A percentile compares a stretch with the other conserved stretches of the same genome.
Conservation (phyloP, 2,113 vertebrate species). For the Danionella cerebrum region DNA sequence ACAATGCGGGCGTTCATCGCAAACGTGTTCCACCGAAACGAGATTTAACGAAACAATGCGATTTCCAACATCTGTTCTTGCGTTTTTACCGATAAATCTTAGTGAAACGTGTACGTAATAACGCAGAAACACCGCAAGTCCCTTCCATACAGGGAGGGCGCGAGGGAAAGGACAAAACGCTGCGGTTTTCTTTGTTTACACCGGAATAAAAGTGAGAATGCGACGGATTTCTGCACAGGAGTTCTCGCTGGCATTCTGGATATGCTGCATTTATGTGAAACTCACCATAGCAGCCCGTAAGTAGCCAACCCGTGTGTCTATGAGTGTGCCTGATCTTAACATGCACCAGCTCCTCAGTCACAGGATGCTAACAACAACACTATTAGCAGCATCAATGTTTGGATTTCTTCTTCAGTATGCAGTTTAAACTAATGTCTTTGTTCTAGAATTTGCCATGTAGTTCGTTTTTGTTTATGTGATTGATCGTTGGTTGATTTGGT, state of each 20-base stretch:
- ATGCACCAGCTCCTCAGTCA: slow-evolving; percentile 5
- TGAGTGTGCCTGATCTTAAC: background rate
- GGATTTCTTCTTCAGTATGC: too few species aligned
- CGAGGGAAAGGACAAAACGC: background rate
- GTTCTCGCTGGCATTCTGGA: slow-evolving; percentile 35
- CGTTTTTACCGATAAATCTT: slow-evolving; percentile 16
- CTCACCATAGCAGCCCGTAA: slow-evolving; percentile 33
- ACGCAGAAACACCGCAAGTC: slow-evolving; percentile 13
- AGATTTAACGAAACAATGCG: slow-evolving; percentile 19
- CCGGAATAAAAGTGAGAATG: slow-evolving; percentile 41
- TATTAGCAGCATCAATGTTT: too few species aligned
- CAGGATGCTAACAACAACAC: too few species aligned
- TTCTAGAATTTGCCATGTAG: too few species aligned
- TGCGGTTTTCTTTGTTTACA: slow-evolving; percentile 39
- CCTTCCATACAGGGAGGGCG: slow-evolving; percentile 30
- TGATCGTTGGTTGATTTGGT: too few species aligned
- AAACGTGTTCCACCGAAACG: slow-evolving; percentile 8
- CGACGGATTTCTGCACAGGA: slow-evolving; percentile 18
- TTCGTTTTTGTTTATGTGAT: too few species aligned
- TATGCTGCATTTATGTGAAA: slow-evolving; percentile 25
- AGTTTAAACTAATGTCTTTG: too few species aligned
- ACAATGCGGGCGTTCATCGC: slow-evolving; percentile 21
- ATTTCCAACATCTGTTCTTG: background rate
- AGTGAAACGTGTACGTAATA: slow-evolving; percentile 25
- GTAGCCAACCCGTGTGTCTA: slow-evolving; percentile 21